Evolutionary conservation across 2,888 invertebrate genomes (phyloP).

Genomic region (Drosophila barbarae): DNA sequence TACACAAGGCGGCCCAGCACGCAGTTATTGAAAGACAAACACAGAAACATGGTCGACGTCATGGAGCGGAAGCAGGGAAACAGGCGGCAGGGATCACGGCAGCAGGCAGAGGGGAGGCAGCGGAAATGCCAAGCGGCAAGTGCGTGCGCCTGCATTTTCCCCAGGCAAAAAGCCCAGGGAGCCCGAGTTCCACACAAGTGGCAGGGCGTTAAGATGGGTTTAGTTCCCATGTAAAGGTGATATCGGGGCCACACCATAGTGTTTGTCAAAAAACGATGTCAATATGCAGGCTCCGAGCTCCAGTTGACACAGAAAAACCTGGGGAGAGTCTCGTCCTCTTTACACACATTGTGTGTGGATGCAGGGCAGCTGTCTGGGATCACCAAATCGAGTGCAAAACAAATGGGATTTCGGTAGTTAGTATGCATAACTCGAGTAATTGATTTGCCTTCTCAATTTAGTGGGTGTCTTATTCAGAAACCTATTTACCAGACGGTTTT

Average conservation of each 20-base stretch:
- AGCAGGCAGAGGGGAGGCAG: slow-evolving; percentile 37
- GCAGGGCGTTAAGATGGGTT: slow-evolving; percentile 17
- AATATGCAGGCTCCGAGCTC: slow-evolving; percentile 58
- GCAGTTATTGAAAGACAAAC: slow-evolving; percentile 68
- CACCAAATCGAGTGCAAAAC: slow-evolving; percentile 14
- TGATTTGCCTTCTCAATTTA: slow-evolving; percentile 16
- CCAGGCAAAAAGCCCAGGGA: slow-evolving; percentile 24
- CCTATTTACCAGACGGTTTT: slow-evolving; percentile 11
- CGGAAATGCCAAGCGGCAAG: slow-evolving; percentile 72
- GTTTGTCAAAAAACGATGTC: slow-evolving; percentile 70
- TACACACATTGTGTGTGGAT: slow-evolving; percentile 18
- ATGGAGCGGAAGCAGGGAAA: slow-evolving; percentile 9
- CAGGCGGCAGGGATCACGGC: not conserved
- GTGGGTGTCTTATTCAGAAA: slow-evolving; percentile 15
- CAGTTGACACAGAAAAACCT: slow-evolving; percentile 67
- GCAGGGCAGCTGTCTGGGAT: slow-evolving; percentile 52
- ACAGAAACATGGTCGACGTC: slow-evolving; percentile 30
- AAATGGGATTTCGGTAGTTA: slow-evolving; percentile 19
- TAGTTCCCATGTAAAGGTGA: slow-evolving; percentile 35
- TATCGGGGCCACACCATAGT: slow-evolving; percentile 30
- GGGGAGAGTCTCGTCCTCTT: slow-evolving; percentile 31
- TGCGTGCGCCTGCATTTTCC: slow-evolving; percentile 63
- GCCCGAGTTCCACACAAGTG: slow-evolving; percentile 10
- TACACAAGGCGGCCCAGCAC: slow-evolving; percentile 36
- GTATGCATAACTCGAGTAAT: slow-evolving; percentile 12